Evolutionary conservation across 1,140 invertebrate genomes (phyloP).

Genomic region (Aphidius gifuensis): DNA sequence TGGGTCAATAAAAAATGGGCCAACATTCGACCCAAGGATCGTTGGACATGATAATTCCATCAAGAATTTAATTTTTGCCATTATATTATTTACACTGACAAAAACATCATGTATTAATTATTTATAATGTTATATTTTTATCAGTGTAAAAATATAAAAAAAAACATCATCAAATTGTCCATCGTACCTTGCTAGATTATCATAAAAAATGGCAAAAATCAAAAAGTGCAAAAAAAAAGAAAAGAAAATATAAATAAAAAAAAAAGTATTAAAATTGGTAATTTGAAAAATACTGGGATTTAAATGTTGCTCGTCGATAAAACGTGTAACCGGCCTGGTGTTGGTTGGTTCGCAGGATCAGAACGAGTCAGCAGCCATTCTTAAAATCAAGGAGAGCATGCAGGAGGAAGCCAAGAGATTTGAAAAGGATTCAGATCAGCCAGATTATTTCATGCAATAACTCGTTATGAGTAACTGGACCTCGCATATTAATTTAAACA

Average conservation of each 20-base stretch:
- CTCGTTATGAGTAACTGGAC: constrained; percentile 46
- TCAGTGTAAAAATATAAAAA: background rate
- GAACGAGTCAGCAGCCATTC: constrained; percentile 96
- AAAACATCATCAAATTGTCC: constrained; percentile 1
- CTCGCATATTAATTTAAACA: constrained; percentile 42
- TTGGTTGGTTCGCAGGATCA: constrained; percentile 82
- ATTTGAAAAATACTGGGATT: constrained; percentile 34
- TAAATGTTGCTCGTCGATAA: constrained; percentile 56
- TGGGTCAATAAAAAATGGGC: constrained; percentile 20
- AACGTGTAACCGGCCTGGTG: constrained; percentile 54
- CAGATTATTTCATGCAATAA: constrained; percentile 95
- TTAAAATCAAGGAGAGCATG: constrained; percentile 99
- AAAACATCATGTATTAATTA: too few species aligned
- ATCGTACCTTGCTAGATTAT: background rate
- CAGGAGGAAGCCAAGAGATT: constrained; percentile 99
- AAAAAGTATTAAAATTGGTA: background rate
- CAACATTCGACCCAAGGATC: constrained; percentile 18
- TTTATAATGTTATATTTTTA: too few species aligned
- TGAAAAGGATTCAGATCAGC: constrained; percentile 96
- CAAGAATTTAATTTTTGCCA: background rate
- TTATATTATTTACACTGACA: too few species aligned
- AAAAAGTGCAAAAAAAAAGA: constrained; percentile 5
- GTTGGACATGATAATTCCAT: background rate
- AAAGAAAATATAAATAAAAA: constrained; percentile 11
- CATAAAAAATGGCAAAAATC: background rate